Base-by-base conservation (phyloP, 1,140 invertebrate species). In the Saccostrea echinata region DNA sequence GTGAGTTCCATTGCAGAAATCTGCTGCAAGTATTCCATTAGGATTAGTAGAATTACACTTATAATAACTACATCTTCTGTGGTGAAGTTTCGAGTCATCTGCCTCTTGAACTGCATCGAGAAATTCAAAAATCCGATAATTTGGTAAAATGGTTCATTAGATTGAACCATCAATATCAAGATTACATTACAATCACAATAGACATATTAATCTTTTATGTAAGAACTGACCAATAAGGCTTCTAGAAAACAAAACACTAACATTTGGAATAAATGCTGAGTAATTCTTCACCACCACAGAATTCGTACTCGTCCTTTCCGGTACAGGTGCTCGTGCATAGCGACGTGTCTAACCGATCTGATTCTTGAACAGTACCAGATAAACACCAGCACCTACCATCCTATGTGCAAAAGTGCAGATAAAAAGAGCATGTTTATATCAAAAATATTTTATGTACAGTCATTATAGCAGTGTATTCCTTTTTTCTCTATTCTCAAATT, bases 61-160 rank as follows among this genome's bases (percentile, higher is more conserved):
- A 24, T 71, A 71, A 71, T 71, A 71, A 33, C 68, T 71, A 13
- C 68, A 71, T 33, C 30, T 11, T 71, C 68, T 71, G 68, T 71
- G 68, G 27, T 71, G 68, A 71, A 71, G 8, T 71, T 71, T 27
- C 13, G 68, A 9, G 30, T 27, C 68, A 71, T 71, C 27, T 71
- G 68, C 24, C 30, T 71, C 27, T 0, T n/a, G 24, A 30, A 33
- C 68, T 71, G 3, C 12, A 71, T 43, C 35, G 35, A 43, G 6
- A 71, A 71, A 57, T 9, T 16, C 4, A 57, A 57, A 6, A 55
- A 57, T 4, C 55, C 0, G 13, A 43, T 3, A 43, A 43, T 6
- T 43, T 6, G 35, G 6, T 43, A 43, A 43, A 43, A 43, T 43
- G 35, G n/a, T n/a, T n/a, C n/a, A n/a, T n/a, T n/a, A n/a, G n/a